These are phyloP conservation scores for Poeciliopsis infans DNA, from an alignment of 2,797 vertebrate species.

Conservation along the genomic window DNA sequence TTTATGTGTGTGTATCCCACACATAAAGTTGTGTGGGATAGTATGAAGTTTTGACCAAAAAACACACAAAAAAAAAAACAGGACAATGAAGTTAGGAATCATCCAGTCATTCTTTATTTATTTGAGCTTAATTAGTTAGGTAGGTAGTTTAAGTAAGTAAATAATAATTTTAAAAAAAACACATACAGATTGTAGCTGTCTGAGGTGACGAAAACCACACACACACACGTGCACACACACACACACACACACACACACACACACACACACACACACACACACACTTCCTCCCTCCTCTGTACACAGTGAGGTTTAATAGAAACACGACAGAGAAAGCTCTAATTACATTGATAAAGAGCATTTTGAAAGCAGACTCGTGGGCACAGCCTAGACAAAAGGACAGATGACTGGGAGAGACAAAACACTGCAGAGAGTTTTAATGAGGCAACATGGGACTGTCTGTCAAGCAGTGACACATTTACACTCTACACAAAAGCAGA, in stretches of 20 bases:
- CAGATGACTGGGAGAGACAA: conserved; percentile 69
- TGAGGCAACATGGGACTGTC: conserved; percentile 70
- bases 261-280: not conserved
- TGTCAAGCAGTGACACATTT: conserved; percentile 54
- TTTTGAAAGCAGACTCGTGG: conserved; percentile 40
- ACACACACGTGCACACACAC: not conserved
- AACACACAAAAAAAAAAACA: not conserved
- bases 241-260: conserved; percentile 17
- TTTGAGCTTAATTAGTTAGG: not conserved
- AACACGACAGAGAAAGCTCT: conserved; percentile 36
- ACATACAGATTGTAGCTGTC: not conserved
- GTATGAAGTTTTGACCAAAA: too few species aligned
- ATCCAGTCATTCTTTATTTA: not conserved
- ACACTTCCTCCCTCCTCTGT: not conserved
- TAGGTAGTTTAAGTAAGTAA: not conserved
- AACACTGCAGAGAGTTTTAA: conserved; percentile 73
- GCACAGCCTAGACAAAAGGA: conserved; percentile 64
- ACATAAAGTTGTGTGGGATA: too few species aligned
- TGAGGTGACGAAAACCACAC: conserved; percentile 5
- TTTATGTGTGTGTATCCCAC: too few species aligned
- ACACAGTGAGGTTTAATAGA: conserved; percentile 24
- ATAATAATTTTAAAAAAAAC: not conserved
- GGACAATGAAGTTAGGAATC: not conserved
- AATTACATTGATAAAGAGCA: conserved; percentile 51
- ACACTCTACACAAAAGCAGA: conserved; percentile 15